These are phyloP conservation scores for Lepus americanus DNA, from an alignment of 2,113 vertebrate species.

Conservation along the genomic window DNA sequence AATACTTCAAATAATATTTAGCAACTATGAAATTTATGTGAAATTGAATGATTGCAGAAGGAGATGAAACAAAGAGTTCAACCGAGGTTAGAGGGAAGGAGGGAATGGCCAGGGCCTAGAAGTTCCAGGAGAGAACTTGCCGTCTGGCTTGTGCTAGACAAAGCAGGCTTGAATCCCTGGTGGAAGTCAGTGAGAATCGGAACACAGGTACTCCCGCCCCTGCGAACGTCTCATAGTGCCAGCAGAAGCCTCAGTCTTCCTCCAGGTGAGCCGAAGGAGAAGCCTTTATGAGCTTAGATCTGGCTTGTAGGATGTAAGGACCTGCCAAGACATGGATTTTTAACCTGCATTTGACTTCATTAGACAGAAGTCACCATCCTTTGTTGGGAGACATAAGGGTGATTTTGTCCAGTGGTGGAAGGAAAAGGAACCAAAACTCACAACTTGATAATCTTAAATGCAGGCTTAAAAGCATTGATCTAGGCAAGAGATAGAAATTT, in stretches of 20 bases:
- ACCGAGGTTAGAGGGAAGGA: not conserved
- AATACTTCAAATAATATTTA: not conserved
- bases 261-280: not conserved
- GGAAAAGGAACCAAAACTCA: not conserved
- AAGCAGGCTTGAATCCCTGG: not conserved
- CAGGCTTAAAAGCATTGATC: constrained; percentile 9
- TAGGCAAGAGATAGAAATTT: not conserved
- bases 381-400: not conserved
- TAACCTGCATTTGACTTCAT: not conserved
- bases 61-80: not conserved
- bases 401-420: not conserved
- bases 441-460: not conserved
- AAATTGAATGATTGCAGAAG: not conserved
- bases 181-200: not conserved
- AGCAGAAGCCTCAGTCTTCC: not conserved
- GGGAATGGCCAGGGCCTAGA: not conserved
- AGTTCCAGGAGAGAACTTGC: not conserved
- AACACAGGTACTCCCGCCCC: not conserved
- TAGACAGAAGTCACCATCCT: not conserved
- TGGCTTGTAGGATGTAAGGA: not conserved
- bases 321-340: not conserved
- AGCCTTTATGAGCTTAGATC: not conserved
- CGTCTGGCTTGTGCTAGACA: not conserved
- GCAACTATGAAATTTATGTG: not conserved
- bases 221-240: not conserved